Conservation (phyloP, 30 jellyfish, hydroid and myxozoan genomes). For the Catostylus mosaicus region DNA sequence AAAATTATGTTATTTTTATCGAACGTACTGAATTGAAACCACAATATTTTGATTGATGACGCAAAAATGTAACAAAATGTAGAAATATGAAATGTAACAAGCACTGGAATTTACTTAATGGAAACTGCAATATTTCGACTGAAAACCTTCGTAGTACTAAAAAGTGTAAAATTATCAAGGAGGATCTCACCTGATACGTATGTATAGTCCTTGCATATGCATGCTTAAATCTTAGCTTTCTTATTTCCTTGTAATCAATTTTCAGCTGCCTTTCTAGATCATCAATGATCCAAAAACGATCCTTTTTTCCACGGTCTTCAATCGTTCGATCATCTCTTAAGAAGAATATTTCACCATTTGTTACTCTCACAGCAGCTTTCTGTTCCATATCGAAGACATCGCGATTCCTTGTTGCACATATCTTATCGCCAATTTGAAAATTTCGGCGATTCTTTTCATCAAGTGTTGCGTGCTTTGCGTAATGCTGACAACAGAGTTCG, state of each 20-base stretch:
- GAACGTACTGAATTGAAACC: no score
- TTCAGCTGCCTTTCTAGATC: slow-evolving; percentile 26
- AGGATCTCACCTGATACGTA: no score
- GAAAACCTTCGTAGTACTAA: no score
- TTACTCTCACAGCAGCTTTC: neutral
- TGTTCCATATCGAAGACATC: slow-evolving; percentile 4
- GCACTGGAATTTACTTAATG: no score
- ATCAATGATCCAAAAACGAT: slow-evolving; percentile 35
- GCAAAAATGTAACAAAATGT: no score
- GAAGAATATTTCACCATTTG: slow-evolving; percentile 35
- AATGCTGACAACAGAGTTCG: slow-evolving; percentile 29
- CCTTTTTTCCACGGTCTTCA: slow-evolving; percentile 26
- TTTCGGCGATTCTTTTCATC: slow-evolving; percentile 16
- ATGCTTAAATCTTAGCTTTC: slow-evolving; percentile 24
- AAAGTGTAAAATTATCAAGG: no score
- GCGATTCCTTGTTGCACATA: slow-evolving; percentile 13
- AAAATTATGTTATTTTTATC: no score
- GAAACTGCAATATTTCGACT: no score
- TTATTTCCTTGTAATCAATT: slow-evolving; percentile 16
- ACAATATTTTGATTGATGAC: no score
- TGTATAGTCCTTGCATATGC: slow-evolving; percentile 43
- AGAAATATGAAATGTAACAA: no score
- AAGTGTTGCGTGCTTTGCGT: slow-evolving; percentile 5
- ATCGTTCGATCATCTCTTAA: slow-evolving; percentile 11
- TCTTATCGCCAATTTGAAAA: slow-evolving; percentile 23